Evolutionary conservation across 2,888 invertebrate genomes (phyloP).

Genomic region (Epinotia ramella): DNA sequence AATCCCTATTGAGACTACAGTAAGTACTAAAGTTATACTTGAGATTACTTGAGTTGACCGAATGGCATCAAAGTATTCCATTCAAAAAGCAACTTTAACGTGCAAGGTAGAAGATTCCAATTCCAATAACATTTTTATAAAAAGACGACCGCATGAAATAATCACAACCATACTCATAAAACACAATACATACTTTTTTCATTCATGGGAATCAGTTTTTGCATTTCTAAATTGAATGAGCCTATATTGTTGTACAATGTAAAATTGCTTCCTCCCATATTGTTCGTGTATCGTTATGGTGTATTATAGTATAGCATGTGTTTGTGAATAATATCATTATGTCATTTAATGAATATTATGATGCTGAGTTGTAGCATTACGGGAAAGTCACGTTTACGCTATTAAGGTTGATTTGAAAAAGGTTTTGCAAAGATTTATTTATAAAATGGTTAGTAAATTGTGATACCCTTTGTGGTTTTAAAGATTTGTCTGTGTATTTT

Average conservation of each 20-base stretch:
- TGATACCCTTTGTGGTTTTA: not conserved
- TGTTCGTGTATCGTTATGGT: not conserved
- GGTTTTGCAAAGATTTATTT: conserved; percentile 9
- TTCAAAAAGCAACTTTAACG: too few relatives aligned
- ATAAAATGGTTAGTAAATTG: not conserved
- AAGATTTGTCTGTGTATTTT: not conserved
- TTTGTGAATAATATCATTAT: conserved; percentile 11
- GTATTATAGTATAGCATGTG: not conserved
- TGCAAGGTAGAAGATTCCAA: too few relatives aligned
- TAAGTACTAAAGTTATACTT: not conserved
- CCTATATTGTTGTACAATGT: not conserved
- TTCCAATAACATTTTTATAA: too few relatives aligned
- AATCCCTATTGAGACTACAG: too few relatives aligned
- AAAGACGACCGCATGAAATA: too few relatives aligned
- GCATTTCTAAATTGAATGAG: not conserved
- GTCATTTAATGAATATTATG: not conserved
- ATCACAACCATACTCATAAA: not conserved
- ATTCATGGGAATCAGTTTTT: not conserved
- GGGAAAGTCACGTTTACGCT: conserved; percentile 19
- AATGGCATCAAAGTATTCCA: too few relatives aligned
- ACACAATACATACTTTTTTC: not conserved
- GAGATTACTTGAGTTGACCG: too few relatives aligned
- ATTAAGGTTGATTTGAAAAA: not conserved
- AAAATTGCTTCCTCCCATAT: conserved; percentile 5
- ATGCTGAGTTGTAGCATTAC: conserved; percentile 7